Conservation (phyloP, 1,140 invertebrate species). For the Marisa cornuarietis region DNA sequence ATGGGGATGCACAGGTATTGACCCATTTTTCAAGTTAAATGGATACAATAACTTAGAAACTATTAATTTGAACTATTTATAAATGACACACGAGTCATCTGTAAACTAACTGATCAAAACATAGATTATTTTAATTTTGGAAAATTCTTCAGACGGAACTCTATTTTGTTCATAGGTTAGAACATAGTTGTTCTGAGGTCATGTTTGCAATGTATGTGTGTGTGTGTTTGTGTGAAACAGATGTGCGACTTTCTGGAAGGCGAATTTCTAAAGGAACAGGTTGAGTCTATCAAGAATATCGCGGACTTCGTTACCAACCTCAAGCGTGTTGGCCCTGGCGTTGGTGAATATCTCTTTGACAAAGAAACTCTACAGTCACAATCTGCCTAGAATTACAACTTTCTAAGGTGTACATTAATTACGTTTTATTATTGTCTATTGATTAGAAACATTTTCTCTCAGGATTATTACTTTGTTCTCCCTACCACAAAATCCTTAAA, state of each 20-base stretch:
- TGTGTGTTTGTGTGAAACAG: slow-evolving; percentile 30
- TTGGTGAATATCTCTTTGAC: slow-evolving; percentile 81
- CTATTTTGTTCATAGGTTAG: not conserved
- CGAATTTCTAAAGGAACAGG: slow-evolving; percentile 79
- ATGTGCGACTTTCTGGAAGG: slow-evolving; percentile 77
- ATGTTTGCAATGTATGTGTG: not conserved
- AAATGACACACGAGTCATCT: not conserved
- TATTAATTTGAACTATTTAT: not conserved
- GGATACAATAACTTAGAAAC: not conserved
- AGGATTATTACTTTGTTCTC: not conserved
- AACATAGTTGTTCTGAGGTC: not conserved
- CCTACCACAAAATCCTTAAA: not conserved
- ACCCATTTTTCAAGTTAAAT: not conserved
- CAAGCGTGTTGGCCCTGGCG: slow-evolving; percentile 76
- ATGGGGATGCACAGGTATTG: slow-evolving; percentile 71
- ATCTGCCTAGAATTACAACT: not conserved
- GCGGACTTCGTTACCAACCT: slow-evolving; percentile 78
- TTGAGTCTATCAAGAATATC: slow-evolving; percentile 79
- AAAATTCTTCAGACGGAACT: not conserved
- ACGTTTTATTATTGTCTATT: not conserved
- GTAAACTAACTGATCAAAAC: not conserved
- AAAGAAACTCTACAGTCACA: slow-evolving; percentile 65
- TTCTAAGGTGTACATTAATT: not conserved
- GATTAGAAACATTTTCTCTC: not conserved
- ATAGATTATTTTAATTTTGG: not conserved